phyloP scores from a whole-genome alignment of 1,140 invertebrate genomes.

The Aphidius ervi region DNA sequence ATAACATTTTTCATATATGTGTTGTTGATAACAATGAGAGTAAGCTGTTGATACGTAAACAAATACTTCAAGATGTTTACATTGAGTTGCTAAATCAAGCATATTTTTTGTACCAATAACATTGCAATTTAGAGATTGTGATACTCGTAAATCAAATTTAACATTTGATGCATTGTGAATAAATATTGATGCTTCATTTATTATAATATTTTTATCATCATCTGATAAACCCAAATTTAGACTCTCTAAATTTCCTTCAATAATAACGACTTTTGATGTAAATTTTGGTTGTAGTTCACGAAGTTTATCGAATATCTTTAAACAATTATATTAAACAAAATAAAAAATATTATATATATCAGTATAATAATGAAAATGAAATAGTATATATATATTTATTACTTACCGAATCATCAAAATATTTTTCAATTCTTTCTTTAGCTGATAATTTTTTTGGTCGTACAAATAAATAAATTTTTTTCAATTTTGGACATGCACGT shows the following conservation, averaged over 20 bases:
- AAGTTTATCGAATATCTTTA: conserved; percentile 58
- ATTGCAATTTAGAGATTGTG: conserved; percentile 60
- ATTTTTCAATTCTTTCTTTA: conserved; percentile 37
- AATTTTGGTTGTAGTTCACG: conserved; percentile 51
- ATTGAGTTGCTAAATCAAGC: conserved; percentile 58
- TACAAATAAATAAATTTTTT: conserved; percentile 58
- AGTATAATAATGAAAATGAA: background rate
- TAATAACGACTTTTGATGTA: conserved; percentile 58
- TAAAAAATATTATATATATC: too few species aligned
- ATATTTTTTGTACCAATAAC: conserved; percentile 62
- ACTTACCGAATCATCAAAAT: conserved; percentile 37
- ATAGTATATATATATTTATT: background rate
- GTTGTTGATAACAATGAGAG: conserved; percentile 42
- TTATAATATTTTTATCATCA: conserved; percentile 57
- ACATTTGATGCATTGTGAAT: conserved; percentile 87
- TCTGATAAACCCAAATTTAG: conserved; percentile 67
- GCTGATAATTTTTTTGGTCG: conserved; percentile 53
- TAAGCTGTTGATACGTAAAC: conserved; percentile 39
- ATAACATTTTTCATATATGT: conserved; percentile 58
- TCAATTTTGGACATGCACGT: conserved; percentile 56
- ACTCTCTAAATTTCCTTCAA: conserved; percentile 65
- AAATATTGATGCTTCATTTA: conserved; percentile 65
- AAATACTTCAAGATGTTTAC: conserved; percentile 49
- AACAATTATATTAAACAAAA: too few species aligned
- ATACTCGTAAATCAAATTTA: conserved; percentile 80